A percentile compares a stretch with the other conserved stretches of the same genome.
These are phyloP conservation scores for Phalacrocorax brasilianus DNA, from an alignment of 2,113 vertebrate species.

Conservation along the genomic window DNA sequence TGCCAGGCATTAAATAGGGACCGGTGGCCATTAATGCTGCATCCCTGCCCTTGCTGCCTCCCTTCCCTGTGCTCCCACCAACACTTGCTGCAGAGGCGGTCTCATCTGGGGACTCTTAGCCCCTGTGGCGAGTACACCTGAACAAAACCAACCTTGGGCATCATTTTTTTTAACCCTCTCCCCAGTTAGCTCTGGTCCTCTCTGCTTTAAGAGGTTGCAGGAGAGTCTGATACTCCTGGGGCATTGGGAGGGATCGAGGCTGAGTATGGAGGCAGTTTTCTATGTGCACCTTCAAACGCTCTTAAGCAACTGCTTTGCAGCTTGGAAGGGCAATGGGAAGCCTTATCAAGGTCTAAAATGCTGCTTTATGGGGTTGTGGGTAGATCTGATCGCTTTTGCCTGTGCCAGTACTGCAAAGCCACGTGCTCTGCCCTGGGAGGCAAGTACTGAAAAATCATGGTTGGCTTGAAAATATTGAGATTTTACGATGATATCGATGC, in stretches of 20 bases:
- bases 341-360: background rate
- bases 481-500: background rate
- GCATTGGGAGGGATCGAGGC: accelerated
- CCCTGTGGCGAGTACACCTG: accelerated
- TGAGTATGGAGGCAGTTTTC: background rate
- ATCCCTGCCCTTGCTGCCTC: background rate
- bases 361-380: background rate
- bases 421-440: background rate
- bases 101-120: background rate
- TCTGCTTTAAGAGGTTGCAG: no score
- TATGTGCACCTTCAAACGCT: accelerated
- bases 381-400: background rate
- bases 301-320: background rate
- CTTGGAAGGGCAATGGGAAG: background rate
- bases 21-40: accelerated
- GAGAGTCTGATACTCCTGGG: background rate
- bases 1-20: accelerated
- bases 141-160: background rate
- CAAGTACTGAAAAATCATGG: background rate
- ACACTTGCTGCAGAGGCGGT: accelerated
- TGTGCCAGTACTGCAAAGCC: background rate
- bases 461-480: background rate
- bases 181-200: background rate
- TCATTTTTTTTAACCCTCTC: background rate
- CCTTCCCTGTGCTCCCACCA: background rate